Conservation (phyloP, 2,888 invertebrate species). For the Muschampia plurimacula region DNA sequence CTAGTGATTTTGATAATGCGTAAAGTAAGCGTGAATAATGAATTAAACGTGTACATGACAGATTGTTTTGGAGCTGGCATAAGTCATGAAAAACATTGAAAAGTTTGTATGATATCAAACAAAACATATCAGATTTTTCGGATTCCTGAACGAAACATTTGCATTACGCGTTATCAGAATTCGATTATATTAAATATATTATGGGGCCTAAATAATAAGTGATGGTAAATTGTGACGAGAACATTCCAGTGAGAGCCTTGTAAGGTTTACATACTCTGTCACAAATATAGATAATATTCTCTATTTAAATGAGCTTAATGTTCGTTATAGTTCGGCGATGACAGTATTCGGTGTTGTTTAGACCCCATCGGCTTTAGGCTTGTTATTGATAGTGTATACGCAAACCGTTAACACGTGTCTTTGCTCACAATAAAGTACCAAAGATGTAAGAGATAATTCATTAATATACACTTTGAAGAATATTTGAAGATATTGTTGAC, state of each 20-base stretch:
- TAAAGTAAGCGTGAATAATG: neutral
- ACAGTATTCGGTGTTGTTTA: conserved; percentile 66
- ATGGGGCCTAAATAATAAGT: conserved; percentile 53
- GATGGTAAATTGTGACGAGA: conserved; percentile 67
- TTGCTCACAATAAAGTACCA: conserved; percentile 84
- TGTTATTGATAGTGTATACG: conserved; percentile 58
- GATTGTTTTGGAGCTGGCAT: too few relatives aligned
- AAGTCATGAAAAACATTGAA: neutral
- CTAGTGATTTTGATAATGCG: conserved; percentile 18
- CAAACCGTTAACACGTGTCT: conserved; percentile 64
- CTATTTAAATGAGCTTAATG: conserved; percentile 44
- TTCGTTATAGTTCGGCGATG: conserved; percentile 55
- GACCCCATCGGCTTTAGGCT: conserved; percentile 63
- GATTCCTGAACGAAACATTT: neutral
- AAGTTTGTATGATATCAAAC: conserved; percentile 13
- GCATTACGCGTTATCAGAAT: conserved; percentile 24
- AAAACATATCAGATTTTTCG: conserved; percentile 30
- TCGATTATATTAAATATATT: conserved; percentile 6
- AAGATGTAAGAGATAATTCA: conserved; percentile 62
- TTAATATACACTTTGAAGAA: conserved; percentile 57
- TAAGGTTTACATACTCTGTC: conserved; percentile 48
- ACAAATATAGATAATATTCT: conserved; percentile 38
- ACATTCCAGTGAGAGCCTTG: conserved; percentile 73
- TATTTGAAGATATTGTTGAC: conserved; percentile 53
- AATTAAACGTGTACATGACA: neutral